Conservation (phyloP, 2,797 vertebrate species). For the Sebastes baramenuke region DNA sequence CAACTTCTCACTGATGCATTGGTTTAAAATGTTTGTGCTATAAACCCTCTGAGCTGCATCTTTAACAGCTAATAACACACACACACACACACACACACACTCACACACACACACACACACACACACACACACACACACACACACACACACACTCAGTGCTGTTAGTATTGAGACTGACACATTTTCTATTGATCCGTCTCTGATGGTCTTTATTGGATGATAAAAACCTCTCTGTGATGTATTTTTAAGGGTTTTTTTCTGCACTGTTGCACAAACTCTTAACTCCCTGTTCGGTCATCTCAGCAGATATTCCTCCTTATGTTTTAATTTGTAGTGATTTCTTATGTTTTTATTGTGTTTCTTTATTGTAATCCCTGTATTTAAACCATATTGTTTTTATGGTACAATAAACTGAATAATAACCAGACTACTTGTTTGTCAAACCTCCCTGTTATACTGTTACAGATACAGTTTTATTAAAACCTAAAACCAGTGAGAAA, state of each 20-base stretch:
- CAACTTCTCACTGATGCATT: neutral
- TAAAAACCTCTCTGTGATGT: neutral
- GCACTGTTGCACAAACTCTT: neutral
- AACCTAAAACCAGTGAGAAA: neutral
- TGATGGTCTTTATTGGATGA: neutral
- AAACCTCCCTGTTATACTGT: neutral
- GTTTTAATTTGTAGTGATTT: neutral
- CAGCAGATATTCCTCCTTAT: neutral
- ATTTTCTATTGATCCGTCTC: neutral
- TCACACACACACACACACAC: neutral
- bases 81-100: neutral
- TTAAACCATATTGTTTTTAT: neutral
- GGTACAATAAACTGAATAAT: neutral
- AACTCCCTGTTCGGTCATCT: neutral
- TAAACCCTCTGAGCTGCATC: too few relatives aligned
- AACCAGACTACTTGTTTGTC: neutral
- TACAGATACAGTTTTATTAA: neutral
- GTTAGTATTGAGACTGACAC: neutral
- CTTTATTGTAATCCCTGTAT: neutral
- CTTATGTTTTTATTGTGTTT: neutral
- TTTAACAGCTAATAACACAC: neutral
- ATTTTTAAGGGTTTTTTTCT: neutral
- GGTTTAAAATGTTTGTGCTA: neutral
- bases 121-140: neutral
- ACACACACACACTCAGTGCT: neutral